A percentile compares a stretch with the other conserved stretches of the same genome.
These are phyloP conservation scores for Agrenia bidenticulata DNA, from an alignment of 2,888 invertebrate species.

Conservation along the genomic window DNA sequence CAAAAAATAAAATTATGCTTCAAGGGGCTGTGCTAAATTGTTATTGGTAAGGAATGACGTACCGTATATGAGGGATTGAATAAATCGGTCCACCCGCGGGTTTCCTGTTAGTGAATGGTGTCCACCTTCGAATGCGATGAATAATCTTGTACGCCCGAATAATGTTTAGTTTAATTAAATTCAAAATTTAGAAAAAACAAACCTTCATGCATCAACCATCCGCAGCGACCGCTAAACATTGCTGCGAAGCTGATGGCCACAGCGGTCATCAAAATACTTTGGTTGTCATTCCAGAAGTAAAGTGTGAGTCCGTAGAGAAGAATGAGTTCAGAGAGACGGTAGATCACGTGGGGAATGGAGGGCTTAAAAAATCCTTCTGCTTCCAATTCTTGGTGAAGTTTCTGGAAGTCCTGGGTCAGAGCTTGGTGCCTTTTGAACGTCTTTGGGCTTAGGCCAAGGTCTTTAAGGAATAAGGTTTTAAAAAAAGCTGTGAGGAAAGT, in stretches of 20 bases:
- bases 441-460: conserved; percentile 28
- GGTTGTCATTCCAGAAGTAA: conserved; percentile 14
- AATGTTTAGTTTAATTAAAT: no score
- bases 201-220: conserved; percentile 50
- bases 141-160: no score
- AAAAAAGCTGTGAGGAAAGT: no score
- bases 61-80: conserved; percentile 47
- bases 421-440: conserved; percentile 38
- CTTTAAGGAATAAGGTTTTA: no score
- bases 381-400: conserved; percentile 43
- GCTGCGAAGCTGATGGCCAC: neutral
- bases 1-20: no score
- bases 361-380: conserved; percentile 48
- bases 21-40: no score
- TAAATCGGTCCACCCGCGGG: conserved; percentile 45
- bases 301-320: conserved; percentile 36
- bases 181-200: no score
- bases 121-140: no score
- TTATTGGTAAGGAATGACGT: no score
- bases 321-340: conserved; percentile 42
- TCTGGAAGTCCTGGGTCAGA: conserved; percentile 45
- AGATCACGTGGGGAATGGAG: conserved; percentile 43
- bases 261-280: no score
- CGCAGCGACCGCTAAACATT: conserved; percentile 46
- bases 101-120: conserved; percentile 50